Conservation (phyloP, 2,113 vertebrate species). For the Corydoras maculifer region DNA sequence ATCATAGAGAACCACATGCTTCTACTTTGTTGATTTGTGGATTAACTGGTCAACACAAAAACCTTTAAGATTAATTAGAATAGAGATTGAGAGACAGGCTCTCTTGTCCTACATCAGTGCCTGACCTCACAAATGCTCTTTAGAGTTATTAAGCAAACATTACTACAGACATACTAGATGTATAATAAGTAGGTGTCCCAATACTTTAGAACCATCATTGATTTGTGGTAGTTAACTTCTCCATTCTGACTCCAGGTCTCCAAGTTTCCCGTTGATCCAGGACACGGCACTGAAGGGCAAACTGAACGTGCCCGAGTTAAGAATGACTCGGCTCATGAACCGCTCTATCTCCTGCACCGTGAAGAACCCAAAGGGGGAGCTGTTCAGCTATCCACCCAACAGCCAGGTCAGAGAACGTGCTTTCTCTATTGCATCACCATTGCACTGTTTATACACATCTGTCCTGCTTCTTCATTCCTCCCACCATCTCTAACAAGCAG, state of each 20-base stretch:
- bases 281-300: slow-evolving; percentile 93
- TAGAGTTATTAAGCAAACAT: too few species aligned
- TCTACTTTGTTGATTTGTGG: too few species aligned
- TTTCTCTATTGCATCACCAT: not conserved
- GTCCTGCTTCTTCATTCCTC: not conserved
- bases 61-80: too few species aligned
- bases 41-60: too few species aligned
- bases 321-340: slow-evolving; percentile 92
- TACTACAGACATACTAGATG: too few species aligned
- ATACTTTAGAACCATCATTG: too few species aligned
- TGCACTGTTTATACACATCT: slow-evolving; percentile 2
- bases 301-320: slow-evolving; percentile 84
- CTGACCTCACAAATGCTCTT: too few species aligned
- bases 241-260: slow-evolving; percentile 70
- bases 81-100: too few species aligned
- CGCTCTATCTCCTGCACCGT: slow-evolving; percentile 92
- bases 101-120: too few species aligned
- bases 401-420: slow-evolving; percentile 73
- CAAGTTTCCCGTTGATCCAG: slow-evolving; percentile 93
- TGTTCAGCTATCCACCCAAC: slow-evolving; percentile 85
- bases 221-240: slow-evolving; percentile 21
- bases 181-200: too few species aligned
- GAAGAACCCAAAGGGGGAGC: slow-evolving; percentile 94
- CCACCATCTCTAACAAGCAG: not conserved
- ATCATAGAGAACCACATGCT: too few species aligned